phyloP scores from a whole-genome alignment of 2,888 invertebrate species.

The Melanargia galathea region DNA sequence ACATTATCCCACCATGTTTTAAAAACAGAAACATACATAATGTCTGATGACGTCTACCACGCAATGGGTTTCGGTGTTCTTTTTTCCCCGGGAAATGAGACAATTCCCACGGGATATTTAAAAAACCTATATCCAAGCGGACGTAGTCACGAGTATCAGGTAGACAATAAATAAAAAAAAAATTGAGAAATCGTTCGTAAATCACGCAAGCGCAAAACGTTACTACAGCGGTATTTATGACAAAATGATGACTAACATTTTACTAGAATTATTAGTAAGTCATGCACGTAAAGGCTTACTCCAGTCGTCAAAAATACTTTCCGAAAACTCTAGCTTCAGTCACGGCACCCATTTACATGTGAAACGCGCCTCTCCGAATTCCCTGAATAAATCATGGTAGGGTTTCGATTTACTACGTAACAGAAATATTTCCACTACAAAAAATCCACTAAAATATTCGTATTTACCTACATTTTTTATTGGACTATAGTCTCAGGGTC shows the following conservation, averaged over 20 bases:
- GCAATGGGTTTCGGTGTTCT: too few relatives aligned
- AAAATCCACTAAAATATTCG: background rate
- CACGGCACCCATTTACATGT: slow-evolving; percentile 37
- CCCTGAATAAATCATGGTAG: slow-evolving; percentile 38
- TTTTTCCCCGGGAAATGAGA: too few relatives aligned
- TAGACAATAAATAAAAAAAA: too few relatives aligned
- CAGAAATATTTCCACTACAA: background rate
- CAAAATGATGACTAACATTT: background rate
- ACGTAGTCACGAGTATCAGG: too few relatives aligned
- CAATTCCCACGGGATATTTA: too few relatives aligned
- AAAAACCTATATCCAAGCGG: too few relatives aligned
- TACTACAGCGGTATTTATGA: background rate
- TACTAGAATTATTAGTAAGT: slow-evolving; percentile 22
- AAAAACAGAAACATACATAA: too few relatives aligned
- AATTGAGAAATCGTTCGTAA: too few relatives aligned
- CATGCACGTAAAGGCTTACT: slow-evolving; percentile 33
- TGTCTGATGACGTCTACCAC: too few relatives aligned
- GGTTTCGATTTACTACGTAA: slow-evolving; percentile 25
- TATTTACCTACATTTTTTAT: too few relatives aligned
- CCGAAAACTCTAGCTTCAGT: slow-evolving; percentile 21
- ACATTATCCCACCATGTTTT: too few relatives aligned
- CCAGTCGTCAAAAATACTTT: slow-evolving; percentile 37
- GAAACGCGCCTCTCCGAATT: slow-evolving; percentile 29
- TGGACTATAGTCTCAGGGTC: too few relatives aligned
- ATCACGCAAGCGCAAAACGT: background rate